A percentile compares a stretch with the other conserved stretches of the same genome.
Evolutionary conservation across 2,113 vertebrate species (phyloP).

Genomic region (Labrus mixtus): DNA sequence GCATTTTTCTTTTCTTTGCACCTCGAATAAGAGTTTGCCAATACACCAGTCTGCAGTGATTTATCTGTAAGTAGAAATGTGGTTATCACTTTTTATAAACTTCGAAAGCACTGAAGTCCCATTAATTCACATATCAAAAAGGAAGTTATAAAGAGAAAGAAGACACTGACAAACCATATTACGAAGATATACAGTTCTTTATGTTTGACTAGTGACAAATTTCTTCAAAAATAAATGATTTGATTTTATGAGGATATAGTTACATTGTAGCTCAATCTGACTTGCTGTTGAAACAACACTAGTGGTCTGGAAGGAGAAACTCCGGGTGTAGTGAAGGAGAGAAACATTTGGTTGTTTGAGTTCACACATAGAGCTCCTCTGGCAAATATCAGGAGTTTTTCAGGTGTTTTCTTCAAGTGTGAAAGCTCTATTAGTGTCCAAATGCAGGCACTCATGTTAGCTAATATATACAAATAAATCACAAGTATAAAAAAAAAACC

Average conservation of each 20-base stretch:
- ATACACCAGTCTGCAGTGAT: neutral
- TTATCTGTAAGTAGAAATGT: neutral
- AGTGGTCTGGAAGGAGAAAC: too few relatives aligned
- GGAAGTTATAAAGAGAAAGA: neutral
- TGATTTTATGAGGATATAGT: slow-evolving; percentile 40
- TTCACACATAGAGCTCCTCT: too few relatives aligned
- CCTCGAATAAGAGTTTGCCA: slow-evolving; percentile 13
- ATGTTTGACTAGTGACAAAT: slow-evolving; percentile 22
- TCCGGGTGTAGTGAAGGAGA: too few relatives aligned
- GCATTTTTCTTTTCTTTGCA: slow-evolving; percentile 12
- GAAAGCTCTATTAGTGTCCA: neutral
- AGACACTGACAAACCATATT: neutral
- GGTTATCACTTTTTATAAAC: neutral
- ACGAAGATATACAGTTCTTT: slow-evolving; percentile 20
- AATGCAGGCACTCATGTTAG: slow-evolving; percentile 1
- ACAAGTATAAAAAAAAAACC: slow-evolving; percentile 51
- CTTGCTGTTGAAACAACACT: too few relatives aligned
- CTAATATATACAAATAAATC: slow-evolving; percentile 64
- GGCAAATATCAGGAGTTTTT: too few relatives aligned
- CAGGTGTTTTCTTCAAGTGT: too few relatives aligned
- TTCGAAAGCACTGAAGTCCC: too few relatives aligned
- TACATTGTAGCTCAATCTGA: slow-evolving; percentile 2
- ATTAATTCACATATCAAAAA: too few relatives aligned
- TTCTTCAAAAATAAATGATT: slow-evolving; percentile 21
- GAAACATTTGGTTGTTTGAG: too few relatives aligned